Base-by-base conservation (phyloP, 2,113 vertebrate genomes). In the Oncorhynchus keta region DNA sequence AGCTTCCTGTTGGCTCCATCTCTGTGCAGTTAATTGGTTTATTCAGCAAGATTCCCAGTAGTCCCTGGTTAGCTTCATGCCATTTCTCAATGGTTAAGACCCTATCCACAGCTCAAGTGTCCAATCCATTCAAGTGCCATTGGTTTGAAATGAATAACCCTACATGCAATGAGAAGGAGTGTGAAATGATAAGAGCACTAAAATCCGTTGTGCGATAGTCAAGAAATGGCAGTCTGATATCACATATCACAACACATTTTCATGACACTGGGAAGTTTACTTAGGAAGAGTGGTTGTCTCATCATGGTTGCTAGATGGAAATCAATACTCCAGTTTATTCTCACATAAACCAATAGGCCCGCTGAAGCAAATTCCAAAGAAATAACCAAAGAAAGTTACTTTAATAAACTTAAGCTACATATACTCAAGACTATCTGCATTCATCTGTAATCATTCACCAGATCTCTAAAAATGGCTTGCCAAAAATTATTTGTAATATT, bases 21-120 rank as follows among this genome's bases (percentile, higher is more conserved):
- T 70, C 20, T 51, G 24, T 68, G 35, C 68, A 55, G 70, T 76
- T 84, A 79, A 87, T 86, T 84, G 80, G 82, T 83, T 82, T 66
- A 76, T 79, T 80, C 75, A 82, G 65, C 55, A 9, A 55, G 39
- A n/a, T 32, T 80, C 78, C 78, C 71, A 22, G 72, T 55, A 32
- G 13, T 84, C 62, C 68, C 71, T 32, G 62, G 77, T 82, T 81
- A 61, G 72, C 78, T 78, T 73, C 72, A 71, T 79, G 74, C 49
- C 76, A 84, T 71, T 82, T 68, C 48, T 82, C 73, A 74, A 57
- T 70, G 69, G n/a, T 13, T 22, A 22, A 79, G 64, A 70, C 68
- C 73, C 67, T n/a, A 59, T 51, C 70, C 77, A 69, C 69, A 18
- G 61, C 72, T 68, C 28, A 59, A 74, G 82, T 70, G 66, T 70